Conservation (phyloP, 2,113 vertebrate genomes). For the Circaetus gallicus region DNA sequence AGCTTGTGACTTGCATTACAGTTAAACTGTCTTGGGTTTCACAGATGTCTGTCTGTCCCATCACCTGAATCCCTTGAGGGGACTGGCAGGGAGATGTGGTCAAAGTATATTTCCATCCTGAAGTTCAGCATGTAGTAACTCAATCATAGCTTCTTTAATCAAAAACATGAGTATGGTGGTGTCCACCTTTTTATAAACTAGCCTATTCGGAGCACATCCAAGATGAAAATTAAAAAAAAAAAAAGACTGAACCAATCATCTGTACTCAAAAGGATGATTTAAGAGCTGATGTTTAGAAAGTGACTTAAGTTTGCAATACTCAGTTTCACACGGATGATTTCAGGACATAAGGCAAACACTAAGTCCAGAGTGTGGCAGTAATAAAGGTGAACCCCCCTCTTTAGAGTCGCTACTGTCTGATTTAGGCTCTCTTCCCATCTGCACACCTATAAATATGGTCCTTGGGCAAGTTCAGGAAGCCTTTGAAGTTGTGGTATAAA, state of each 20-base stretch:
- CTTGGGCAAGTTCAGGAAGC: background rate
- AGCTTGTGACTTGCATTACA: background rate
- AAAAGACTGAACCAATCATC: background rate
- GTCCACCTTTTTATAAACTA: background rate
- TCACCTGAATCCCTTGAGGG: background rate
- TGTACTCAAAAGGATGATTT: background rate
- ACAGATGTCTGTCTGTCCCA: background rate
- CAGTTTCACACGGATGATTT: background rate
- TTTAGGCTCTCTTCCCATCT: background rate
- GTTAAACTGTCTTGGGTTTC: background rate
- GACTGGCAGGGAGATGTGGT: background rate
- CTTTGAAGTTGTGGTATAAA: background rate
- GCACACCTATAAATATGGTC: background rate
- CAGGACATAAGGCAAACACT: background rate
- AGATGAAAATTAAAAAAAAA: background rate
- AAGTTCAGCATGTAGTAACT: background rate
- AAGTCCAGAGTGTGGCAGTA: background rate
- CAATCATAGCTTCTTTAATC: background rate
- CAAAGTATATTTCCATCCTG: background rate
- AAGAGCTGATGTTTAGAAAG: background rate
- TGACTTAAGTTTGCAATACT: background rate
- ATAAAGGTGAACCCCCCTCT: background rate
- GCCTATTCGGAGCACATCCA: background rate
- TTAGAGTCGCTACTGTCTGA: background rate
- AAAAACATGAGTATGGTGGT: background rate